Conservation (phyloP, 2,113 vertebrate genomes). For the Centropus unirufus region DNA sequence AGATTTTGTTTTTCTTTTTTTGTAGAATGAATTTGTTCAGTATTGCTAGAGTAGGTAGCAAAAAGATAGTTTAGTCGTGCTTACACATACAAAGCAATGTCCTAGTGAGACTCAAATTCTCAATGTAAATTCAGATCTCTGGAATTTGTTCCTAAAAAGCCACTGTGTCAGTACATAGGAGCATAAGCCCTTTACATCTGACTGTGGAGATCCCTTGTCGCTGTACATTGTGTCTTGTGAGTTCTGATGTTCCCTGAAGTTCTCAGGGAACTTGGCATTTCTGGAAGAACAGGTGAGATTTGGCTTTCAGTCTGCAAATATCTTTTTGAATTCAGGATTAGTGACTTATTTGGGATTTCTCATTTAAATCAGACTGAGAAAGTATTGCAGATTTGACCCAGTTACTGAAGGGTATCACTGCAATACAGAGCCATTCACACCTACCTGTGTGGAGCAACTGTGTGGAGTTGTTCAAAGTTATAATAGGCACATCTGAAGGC, state of each 20-base stretch:
- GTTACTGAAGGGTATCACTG: background rate
- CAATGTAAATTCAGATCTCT: background rate
- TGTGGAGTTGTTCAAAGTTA: background rate
- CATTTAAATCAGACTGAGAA: background rate
- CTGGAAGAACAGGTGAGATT: background rate
- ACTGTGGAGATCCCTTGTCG: background rate
- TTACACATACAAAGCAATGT: background rate
- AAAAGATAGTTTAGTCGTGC: background rate
- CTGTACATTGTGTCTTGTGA: fast-evolving
- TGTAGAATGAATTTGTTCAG: slow-evolving; percentile 4
- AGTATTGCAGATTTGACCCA: background rate
- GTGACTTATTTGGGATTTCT: background rate
- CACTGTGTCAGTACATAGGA: background rate
- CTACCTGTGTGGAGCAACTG: background rate
- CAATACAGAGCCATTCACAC: background rate
- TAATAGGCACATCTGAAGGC: background rate
- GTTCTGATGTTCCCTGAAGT: background rate
- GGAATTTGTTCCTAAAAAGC: background rate
- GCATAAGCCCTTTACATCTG: background rate
- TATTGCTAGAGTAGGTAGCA: slow-evolving; percentile 25
- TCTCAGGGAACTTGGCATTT: background rate
- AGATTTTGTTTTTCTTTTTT: background rate
- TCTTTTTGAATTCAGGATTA: background rate
- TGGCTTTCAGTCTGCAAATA: background rate
- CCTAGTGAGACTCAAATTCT: background rate